Percentiles rank a stretch among this genome's conserved stretches.
Evolutionary conservation across 2,888 invertebrate species (phyloP).

Genomic region (Amblyjoppa fuscipennis): DNA sequence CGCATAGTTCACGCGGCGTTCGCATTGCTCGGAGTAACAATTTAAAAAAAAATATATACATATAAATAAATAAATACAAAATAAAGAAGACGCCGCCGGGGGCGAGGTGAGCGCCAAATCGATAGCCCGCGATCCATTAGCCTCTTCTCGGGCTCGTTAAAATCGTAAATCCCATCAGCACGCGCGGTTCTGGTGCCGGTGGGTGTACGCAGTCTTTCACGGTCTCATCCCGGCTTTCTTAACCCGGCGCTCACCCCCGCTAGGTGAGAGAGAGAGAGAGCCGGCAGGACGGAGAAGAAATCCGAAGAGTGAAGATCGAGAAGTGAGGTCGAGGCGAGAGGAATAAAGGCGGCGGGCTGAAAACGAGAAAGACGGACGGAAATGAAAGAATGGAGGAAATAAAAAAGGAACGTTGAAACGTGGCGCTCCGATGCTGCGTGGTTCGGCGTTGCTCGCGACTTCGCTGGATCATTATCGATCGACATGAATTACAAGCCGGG

Average conservation of each 20-base stretch:
- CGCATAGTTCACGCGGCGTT: constrained; percentile 12
- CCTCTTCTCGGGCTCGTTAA: constrained; percentile 67
- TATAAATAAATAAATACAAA: constrained; percentile 27
- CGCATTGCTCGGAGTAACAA: constrained; percentile 9
- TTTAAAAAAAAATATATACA: not conserved
- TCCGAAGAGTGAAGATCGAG: not conserved
- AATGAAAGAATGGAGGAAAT: constrained; percentile 15
- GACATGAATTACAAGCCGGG: constrained; percentile 76
- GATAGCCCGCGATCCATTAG: constrained; percentile 67
- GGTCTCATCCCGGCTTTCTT: constrained; percentile 48
- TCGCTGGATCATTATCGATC: constrained; percentile 75
- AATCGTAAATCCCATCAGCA: constrained; percentile 73
- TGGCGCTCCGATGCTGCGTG: constrained; percentile 41
- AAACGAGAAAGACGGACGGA: constrained; percentile 18
- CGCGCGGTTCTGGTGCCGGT: constrained; percentile 65
- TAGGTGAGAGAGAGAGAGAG: constrained; percentile 4
- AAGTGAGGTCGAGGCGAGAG: not conserved
- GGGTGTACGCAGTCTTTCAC: constrained; percentile 74
- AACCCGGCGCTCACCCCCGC: constrained; percentile 7
- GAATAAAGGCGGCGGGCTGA: constrained; percentile 2
- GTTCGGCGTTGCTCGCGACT: constrained; percentile 42
- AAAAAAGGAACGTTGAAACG: constrained; percentile 50
- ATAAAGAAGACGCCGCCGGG: constrained; percentile 47
- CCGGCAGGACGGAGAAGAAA: constrained; percentile 22
- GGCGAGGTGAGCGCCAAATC: constrained; percentile 56